phyloP scores from a whole-genome alignment of 2,888 invertebrate genomes.

The Perithous albicinctus region DNA sequence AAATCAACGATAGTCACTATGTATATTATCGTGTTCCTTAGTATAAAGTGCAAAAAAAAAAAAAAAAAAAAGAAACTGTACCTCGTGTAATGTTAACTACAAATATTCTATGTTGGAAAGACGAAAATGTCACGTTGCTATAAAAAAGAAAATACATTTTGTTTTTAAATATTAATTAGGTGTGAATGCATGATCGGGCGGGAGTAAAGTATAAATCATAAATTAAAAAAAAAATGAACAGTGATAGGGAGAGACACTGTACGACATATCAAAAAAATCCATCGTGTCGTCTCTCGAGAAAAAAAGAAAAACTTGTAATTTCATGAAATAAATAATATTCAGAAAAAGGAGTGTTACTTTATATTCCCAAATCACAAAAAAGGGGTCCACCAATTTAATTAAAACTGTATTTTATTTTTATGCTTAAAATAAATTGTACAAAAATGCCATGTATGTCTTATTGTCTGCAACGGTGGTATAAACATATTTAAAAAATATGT shows the following conservation, averaged over 20 bases:
- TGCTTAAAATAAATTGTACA: too few relatives aligned
- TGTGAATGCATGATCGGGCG: constrained; percentile 18
- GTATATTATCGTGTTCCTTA: constrained; percentile 31
- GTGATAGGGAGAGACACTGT: constrained; percentile 22
- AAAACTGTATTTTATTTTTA: too few relatives aligned
- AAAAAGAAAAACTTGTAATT: constrained; percentile 50
- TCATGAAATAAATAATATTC: constrained; percentile 55
- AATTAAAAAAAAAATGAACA: constrained; percentile 18
- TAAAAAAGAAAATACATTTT: not conserved
- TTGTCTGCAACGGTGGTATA: too few relatives aligned
- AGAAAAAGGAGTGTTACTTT: not conserved
- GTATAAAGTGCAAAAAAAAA: constrained; percentile 22
- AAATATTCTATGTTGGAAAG: constrained; percentile 40
- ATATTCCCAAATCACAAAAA: too few relatives aligned
- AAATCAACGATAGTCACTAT: not conserved
- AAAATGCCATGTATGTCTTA: too few relatives aligned
- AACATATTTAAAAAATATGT: too few relatives aligned
- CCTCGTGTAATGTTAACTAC: constrained; percentile 34
- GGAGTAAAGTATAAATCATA: constrained; percentile 22
- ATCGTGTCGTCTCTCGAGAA: constrained; percentile 18
- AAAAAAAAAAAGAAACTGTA: constrained; percentile 20
- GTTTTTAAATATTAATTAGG: constrained; percentile 16
- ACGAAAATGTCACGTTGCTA: constrained; percentile 6
- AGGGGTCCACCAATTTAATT: too few relatives aligned
- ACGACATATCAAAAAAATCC: constrained; percentile 57